Evolutionary conservation across 1,140 invertebrate species (phyloP).

Genomic region (Chironomus striatipennis): DNA sequence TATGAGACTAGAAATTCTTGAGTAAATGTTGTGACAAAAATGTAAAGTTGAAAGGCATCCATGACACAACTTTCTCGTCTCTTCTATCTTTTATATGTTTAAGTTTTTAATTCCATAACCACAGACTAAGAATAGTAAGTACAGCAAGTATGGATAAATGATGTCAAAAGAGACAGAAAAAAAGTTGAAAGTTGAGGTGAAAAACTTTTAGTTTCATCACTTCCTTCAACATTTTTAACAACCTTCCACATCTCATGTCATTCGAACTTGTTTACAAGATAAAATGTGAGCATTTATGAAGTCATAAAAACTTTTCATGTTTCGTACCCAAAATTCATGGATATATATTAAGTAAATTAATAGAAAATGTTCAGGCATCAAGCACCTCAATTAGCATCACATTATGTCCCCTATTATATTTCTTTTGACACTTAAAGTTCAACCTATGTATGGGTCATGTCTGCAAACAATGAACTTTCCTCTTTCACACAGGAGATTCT

Average conservation of each 20-base stretch:
- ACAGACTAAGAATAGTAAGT: neutral
- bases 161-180: neutral
- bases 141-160: no score
- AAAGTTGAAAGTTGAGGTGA: neutral
- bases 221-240: neutral
- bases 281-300: neutral
- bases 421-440: no score
- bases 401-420: no score
- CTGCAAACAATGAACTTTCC: neutral
- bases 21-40: constrained; percentile 31
- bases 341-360: neutral
- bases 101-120: neutral
- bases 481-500: neutral
- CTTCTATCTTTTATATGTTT: neutral
- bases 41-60: constrained; percentile 38
- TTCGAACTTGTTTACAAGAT: neutral
- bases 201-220: neutral
- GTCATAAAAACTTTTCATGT: neutral
- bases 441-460: no score
- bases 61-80: constrained; percentile 33
- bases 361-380: neutral
- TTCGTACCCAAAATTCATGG: neutral
- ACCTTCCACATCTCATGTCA: neutral
- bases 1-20: constrained; percentile 69
- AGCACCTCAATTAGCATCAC: neutral